Conservation (phyloP, 2,888 invertebrate genomes). For the Neuroscelio doddi region DNA sequence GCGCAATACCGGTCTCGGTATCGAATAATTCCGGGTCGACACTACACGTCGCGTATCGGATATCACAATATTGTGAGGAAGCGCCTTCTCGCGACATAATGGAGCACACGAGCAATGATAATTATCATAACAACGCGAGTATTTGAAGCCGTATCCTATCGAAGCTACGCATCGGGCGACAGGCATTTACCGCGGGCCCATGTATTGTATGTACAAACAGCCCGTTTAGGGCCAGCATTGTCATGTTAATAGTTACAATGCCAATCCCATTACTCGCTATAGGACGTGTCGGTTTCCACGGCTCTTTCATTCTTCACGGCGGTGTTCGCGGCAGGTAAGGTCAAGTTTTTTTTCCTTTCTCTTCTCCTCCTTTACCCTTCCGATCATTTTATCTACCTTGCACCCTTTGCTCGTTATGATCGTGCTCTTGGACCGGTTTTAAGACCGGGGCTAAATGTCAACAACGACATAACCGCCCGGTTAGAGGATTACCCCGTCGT, state of each 20-base stretch:
- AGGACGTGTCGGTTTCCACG: slow-evolving; percentile 40
- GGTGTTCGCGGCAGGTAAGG: slow-evolving; percentile 28
- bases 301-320: slow-evolving; percentile 23
- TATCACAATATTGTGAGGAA: slow-evolving; percentile 66
- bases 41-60: slow-evolving; percentile 52
- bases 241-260: slow-evolving; percentile 66
- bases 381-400: slow-evolving; percentile 2
- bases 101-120: slow-evolving; percentile 50
- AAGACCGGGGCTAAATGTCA: slow-evolving; percentile 66
- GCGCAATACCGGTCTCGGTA: slow-evolving; percentile 19
- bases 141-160: slow-evolving; percentile 63
- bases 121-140: slow-evolving; percentile 69
- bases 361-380: slow-evolving; percentile 10
- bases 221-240: slow-evolving; percentile 49
- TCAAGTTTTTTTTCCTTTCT: slow-evolving; percentile 28
- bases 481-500: slow-evolving; percentile 54
- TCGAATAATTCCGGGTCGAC: slow-evolving; percentile 26
- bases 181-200: slow-evolving; percentile 51
- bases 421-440: slow-evolving; percentile 55
- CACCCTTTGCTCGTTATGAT: slow-evolving; percentile 16
- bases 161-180: slow-evolving; percentile 57
- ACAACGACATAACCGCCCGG: slow-evolving; percentile 62
- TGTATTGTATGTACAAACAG: slow-evolving; percentile 33
- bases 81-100: slow-evolving; percentile 51
- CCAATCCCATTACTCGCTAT: slow-evolving; percentile 65